A percentile compares a stretch with the other conserved stretches of the same genome.
phyloP scores from a whole-genome alignment of 2,797 vertebrate species.

The Dryobates pubescens region DNA sequence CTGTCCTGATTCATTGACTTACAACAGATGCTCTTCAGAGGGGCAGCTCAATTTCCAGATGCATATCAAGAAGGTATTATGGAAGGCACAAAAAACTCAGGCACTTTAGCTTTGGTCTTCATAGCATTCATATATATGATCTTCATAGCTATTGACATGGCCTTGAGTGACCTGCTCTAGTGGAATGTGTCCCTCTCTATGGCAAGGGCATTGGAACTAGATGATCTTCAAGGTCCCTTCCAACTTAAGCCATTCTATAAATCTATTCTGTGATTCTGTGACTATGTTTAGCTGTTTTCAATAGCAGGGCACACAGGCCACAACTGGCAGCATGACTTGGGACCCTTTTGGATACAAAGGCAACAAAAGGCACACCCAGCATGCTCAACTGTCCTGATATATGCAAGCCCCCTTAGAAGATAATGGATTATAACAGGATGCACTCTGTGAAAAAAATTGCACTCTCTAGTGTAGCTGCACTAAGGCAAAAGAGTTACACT shows the following conservation, averaged over 20 bases:
- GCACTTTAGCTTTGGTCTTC: too few species aligned
- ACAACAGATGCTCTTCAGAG: too few species aligned
- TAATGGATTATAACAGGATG: neutral
- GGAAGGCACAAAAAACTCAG: too few species aligned
- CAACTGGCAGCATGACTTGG: neutral
- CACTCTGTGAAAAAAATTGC: neutral
- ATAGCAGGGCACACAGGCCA: neutral
- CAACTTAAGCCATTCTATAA: neutral
- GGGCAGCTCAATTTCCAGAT: too few species aligned
- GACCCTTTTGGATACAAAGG: neutral
- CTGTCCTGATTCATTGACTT: too few species aligned
- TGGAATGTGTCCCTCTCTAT: neutral
- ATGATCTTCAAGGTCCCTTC: neutral
- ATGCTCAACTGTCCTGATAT: fast-evolving
- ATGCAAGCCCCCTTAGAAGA: neutral
- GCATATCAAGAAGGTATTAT: too few species aligned
- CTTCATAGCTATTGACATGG: too few species aligned
- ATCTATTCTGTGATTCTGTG: fast-evolving
- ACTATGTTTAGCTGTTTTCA: neutral
- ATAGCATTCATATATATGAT: too few species aligned
- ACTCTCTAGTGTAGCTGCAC: neutral
- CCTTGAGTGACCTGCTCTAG: neutral
- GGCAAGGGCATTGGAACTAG: neutral
- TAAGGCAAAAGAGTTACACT: neutral
- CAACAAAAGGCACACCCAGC: neutral